phyloP scores from a whole-genome alignment of 2,888 invertebrate species.

The Lamellibrachia columna region DNA sequence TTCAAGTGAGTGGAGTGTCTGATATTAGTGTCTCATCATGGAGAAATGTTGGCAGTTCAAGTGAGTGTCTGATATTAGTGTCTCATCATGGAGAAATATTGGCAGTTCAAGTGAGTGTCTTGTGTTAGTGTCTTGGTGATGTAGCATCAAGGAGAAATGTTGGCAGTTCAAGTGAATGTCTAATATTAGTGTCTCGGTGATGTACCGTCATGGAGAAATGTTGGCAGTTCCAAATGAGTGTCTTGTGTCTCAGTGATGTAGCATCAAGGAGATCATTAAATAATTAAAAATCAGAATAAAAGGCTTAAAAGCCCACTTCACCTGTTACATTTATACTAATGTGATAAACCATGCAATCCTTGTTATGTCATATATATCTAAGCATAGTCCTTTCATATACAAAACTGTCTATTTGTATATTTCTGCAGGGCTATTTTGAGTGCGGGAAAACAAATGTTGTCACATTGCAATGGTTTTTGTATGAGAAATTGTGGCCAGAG shows the following conservation, averaged over 20 bases:
- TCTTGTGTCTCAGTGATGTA: neutral
- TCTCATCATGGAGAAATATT: slow-evolving; percentile 65
- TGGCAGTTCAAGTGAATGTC: neutral
- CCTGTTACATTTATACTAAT: too few species aligned
- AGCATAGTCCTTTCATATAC: neutral
- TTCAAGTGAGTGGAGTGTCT: neutral
- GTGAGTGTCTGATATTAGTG: neutral
- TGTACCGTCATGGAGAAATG: neutral
- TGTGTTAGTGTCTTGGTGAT: too few species aligned
- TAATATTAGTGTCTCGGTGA: neutral
- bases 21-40: neutral
- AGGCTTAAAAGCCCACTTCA: too few species aligned
- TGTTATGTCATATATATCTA: neutral
- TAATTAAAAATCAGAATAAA: too few species aligned
- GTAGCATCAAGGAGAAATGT: too few species aligned
- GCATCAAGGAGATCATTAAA: too few species aligned
- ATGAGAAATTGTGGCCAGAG: neutral
- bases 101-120: slow-evolving; percentile 44
- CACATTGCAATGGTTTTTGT: neutral
- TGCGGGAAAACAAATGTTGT: neutral
- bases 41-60: neutral
- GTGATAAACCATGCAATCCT: neutral
- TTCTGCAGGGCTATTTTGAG: neutral
- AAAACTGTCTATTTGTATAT: neutral
- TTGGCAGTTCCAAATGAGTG: neutral